A percentile compares a stretch with the other conserved stretches of the same genome.
Conservation (phyloP, 1,140 invertebrate species). For the Limonius californicus region DNA sequence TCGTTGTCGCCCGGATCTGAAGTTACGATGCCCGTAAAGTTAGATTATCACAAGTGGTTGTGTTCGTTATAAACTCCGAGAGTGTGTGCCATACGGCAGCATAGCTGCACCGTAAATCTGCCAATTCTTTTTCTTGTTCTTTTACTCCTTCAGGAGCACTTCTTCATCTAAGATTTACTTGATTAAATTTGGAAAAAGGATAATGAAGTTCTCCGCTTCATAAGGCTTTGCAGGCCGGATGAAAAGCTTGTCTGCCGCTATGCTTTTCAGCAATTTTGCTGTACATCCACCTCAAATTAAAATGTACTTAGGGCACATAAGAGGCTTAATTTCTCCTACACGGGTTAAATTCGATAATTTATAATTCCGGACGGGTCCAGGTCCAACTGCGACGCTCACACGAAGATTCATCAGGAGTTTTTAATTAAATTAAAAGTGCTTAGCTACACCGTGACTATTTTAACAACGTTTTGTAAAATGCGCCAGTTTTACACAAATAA, state of each 20-base stretch:
- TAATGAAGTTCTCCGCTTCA: not conserved
- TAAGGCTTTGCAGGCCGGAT: not conserved
- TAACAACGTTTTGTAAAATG: not conserved
- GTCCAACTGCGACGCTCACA: constrained; percentile 10
- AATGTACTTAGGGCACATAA: constrained; percentile 4
- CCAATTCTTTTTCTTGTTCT: constrained; percentile 6
- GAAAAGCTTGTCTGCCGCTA: not conserved
- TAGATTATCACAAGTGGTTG: constrained; percentile 15
- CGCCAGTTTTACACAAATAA: too few relatives aligned
- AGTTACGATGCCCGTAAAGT: constrained; percentile 10
- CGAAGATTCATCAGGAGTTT: constrained; percentile 14
- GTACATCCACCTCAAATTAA: not conserved
- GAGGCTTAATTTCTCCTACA: not conserved
- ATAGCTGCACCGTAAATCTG: not conserved
- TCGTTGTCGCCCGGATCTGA: not conserved
- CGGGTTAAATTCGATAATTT: constrained; percentile 9
- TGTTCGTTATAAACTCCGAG: constrained; percentile 13
- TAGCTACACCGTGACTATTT: constrained; percentile 1
- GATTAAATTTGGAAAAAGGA: constrained; percentile 8
- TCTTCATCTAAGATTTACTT: not conserved
- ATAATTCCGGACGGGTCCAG: not conserved
- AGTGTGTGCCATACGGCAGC: constrained; percentile 8
- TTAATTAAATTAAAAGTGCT: constrained; percentile 16
- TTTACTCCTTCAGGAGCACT: constrained; percentile 5
- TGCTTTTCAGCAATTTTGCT: not conserved